Base-by-base conservation (phyloP, 2,888 invertebrate genomes). In the Tetragonisca angustula region DNA sequence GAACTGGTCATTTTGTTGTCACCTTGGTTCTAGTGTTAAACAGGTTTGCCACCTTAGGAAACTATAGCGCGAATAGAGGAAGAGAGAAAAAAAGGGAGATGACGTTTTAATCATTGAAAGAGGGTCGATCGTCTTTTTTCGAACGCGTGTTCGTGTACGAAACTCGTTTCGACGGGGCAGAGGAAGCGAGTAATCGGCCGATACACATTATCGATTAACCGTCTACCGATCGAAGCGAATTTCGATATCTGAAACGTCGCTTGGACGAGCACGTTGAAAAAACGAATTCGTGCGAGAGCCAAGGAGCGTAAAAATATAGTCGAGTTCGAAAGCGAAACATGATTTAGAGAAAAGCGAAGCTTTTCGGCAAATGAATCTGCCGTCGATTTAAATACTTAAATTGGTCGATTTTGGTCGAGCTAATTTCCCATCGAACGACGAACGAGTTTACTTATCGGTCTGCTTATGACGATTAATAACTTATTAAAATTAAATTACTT, bases 231-330 rank as follows among this genome's bases (percentile, higher is more conserved):
- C 70, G 15, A 75, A 80, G 70, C 54, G 82, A 82, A 80, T 82
- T 81, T 73, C 81, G 81, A 81, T 81, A 81, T 73, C 78, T 54
- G 78, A 81, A 81, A 81, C 56, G 81, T 73, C 61, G 69, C 68
- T 36, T 24, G 50, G 68, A 71, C 82, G 59, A 61, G 61, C 49
- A 24, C 9, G 43, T 54, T 75, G 79, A 80, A 75, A 76, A 32
- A 83, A 79, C 71, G 75, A 72, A 80, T 54, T 2, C 13, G 17
- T 32, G 9, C 19, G 6, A 17, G 17, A 52, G 5, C 19, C 54
- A 54, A 54, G 56, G 43, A 52, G 73, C 43, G 43, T 67, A 71
- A 68, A 71, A 75, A 71, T 32, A 49, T 65, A 67, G 13, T 27
- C 61, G 27, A 6, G 17, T n/a, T 21, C 15, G 65, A 3, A 56